Evolutionary conservation across 2,888 invertebrate species (phyloP).

Genomic region (Ecliptopera silaceata): DNA sequence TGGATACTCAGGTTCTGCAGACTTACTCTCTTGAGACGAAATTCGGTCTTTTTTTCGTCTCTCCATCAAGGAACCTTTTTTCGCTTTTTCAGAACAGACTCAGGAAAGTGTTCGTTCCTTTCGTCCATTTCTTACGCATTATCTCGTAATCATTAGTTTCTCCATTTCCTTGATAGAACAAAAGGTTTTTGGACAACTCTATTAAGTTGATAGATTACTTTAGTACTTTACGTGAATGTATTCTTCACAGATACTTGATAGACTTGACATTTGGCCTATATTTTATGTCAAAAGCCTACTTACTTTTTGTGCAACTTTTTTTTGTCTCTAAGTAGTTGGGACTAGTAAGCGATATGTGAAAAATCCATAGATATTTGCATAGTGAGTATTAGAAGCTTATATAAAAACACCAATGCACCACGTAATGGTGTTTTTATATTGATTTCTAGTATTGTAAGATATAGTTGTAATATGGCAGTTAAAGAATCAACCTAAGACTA

Average conservation of each 20-base stretch:
- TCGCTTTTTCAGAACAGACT: slow-evolving; percentile 77
- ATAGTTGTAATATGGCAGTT: too few species aligned
- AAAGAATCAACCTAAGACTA: too few species aligned
- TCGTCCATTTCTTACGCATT: slow-evolving; percentile 78
- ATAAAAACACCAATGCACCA: too few species aligned
- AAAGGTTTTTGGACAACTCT: slow-evolving; percentile 68
- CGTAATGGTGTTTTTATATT: too few species aligned
- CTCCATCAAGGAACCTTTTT: slow-evolving; percentile 76
- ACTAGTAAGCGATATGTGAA: too few species aligned
- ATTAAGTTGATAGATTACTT: slow-evolving; percentile 58
- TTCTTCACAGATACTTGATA: slow-evolving; percentile 7
- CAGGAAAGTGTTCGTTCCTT: slow-evolving; percentile 71
- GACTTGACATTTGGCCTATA: slow-evolving; percentile 1
- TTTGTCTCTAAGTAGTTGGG: too few species aligned
- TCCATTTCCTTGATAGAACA: slow-evolving; percentile 66
- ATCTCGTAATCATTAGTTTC: slow-evolving; percentile 78
- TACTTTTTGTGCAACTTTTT: too few species aligned
- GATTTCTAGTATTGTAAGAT: too few species aligned
- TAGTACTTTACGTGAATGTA: slow-evolving; percentile 39
- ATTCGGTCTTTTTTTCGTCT: slow-evolving; percentile 79
- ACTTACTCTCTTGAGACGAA: slow-evolving; percentile 81
- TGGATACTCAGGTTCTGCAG: slow-evolving; percentile 72
- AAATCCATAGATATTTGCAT: too few species aligned
- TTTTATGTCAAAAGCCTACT: too few species aligned
- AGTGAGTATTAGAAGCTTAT: too few species aligned